Percentiles rank a stretch among this genome's conserved stretches.
Evolutionary conservation across 2,888 invertebrate genomes (phyloP).

Genomic region (Aromia moschata): DNA sequence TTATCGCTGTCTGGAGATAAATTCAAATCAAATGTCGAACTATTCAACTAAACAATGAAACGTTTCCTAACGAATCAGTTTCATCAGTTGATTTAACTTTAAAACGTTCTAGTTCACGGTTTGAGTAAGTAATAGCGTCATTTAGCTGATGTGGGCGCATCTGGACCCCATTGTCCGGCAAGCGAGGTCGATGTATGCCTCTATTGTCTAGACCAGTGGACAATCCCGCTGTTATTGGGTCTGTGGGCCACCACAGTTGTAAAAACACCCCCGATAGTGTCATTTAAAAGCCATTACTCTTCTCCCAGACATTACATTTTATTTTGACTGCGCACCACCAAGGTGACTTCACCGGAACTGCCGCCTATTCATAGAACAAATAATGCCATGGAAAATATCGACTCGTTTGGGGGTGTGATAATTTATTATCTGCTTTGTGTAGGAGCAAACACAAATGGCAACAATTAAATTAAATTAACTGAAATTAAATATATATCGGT

Average conservation of each 20-base stretch:
- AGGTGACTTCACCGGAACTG: slow-evolving; percentile 30
- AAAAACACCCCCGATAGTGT: slow-evolving; percentile 43
- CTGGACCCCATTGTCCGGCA: slow-evolving; percentile 36
- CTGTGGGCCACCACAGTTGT: slow-evolving; percentile 41
- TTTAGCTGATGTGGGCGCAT: slow-evolving; percentile 42
- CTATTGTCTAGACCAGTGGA: slow-evolving; percentile 35
- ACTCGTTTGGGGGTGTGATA: slow-evolving; percentile 2
- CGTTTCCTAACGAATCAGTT: neutral
- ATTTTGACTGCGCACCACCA: slow-evolving; percentile 38
- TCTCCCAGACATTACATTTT: slow-evolving; percentile 34
- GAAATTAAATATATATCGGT: too few relatives aligned
- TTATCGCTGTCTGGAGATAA: too few relatives aligned
- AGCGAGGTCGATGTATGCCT: slow-evolving; percentile 34
- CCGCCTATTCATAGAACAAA: slow-evolving; percentile 22
- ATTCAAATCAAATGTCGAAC: neutral
- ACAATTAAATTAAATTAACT: too few relatives aligned
- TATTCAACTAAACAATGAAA: neutral
- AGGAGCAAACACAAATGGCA: too few relatives aligned
- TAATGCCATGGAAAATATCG: slow-evolving; percentile 7
- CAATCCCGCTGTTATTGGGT: slow-evolving; percentile 31
- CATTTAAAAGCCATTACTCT: slow-evolving; percentile 44
- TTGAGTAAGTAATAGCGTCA: slow-evolving; percentile 25
- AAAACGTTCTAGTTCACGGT: slow-evolving; percentile 15
- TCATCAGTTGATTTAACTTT: slow-evolving; percentile 16
- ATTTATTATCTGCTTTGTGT: slow-evolving; percentile 12